phyloP scores from a whole-genome alignment of 2,113 vertebrate genomes.

The Epinephelus cyanopodus region DNA sequence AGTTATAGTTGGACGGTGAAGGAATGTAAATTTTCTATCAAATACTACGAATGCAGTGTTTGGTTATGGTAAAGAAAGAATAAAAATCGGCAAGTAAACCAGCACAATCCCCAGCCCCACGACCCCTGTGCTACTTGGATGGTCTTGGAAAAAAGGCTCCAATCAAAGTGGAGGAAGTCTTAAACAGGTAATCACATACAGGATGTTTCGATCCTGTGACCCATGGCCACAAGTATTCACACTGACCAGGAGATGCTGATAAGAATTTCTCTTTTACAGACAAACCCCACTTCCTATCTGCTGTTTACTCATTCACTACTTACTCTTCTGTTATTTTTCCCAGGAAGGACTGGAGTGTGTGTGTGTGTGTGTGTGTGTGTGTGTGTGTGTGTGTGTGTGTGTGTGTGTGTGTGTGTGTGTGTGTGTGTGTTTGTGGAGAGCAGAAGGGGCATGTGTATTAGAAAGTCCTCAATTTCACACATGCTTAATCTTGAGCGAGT shows the following conservation, averaged over 20 bases:
- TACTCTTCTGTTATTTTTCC: slow-evolving; percentile 31
- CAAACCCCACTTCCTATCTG: slow-evolving; percentile 31
- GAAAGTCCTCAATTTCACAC: slow-evolving; percentile 99
- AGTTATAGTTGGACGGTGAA: no score
- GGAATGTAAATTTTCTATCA: no score
- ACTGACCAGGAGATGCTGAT: slow-evolving; percentile 13
- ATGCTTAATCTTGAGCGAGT: slow-evolving; percentile 98
- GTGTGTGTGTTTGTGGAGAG: slow-evolving; percentile 43
- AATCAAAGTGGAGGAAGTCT: slow-evolving; percentile 1
- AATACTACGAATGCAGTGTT: no score
- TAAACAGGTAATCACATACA: slow-evolving; percentile 14
- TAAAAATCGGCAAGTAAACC: neutral
- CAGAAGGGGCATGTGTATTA: slow-evolving; percentile 87
- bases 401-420: slow-evolving; percentile 12
- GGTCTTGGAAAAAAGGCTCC: neutral
- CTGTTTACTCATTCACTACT: slow-evolving; percentile 35
- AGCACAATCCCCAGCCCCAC: rapidly evolving
- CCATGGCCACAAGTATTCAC: neutral
- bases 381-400: slow-evolving; percentile 27
- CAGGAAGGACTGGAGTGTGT: slow-evolving; percentile 10
- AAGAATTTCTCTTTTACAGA: neutral
- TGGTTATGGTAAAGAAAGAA: no score
- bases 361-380: slow-evolving; percentile 30
- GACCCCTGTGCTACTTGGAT: neutral
- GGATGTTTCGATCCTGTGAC: slow-evolving; percentile 10